Evolutionary conservation across 2,797 vertebrate genomes (phyloP).

Genomic region (Coregonus ussuriensis): DNA sequence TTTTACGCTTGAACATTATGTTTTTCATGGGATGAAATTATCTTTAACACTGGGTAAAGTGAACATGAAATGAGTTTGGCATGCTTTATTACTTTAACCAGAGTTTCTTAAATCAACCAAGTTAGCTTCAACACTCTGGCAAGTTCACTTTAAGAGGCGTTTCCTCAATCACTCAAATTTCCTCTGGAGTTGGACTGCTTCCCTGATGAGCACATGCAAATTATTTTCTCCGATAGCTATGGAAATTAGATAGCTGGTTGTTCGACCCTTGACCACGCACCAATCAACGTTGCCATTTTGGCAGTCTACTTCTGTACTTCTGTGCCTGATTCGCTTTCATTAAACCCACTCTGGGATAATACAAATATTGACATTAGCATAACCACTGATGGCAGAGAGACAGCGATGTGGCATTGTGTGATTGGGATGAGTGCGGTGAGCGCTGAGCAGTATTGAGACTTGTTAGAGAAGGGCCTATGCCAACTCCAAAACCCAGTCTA

Average conservation of each 20-base stretch:
- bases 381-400: slow-evolving; percentile 36
- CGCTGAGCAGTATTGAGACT: slow-evolving; percentile 39
- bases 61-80: background rate
- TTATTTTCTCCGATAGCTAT: background rate
- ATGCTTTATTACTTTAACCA: background rate
- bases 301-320: slow-evolving; percentile 33
- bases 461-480: slow-evolving; percentile 33
- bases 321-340: slow-evolving; percentile 41
- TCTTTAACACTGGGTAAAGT: too few relatives aligned
- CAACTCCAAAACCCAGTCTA: slow-evolving; percentile 24
- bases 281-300: slow-evolving; percentile 39
- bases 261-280: slow-evolving; percentile 51
- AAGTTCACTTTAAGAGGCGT: background rate
- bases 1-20: too few relatives aligned
- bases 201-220: background rate
- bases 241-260: slow-evolving; percentile 15
- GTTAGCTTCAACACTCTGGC: background rate
- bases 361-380: slow-evolving; percentile 54
- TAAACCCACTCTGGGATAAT: slow-evolving; percentile 57
- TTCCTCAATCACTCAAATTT: too few relatives aligned
- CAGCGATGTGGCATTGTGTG: slow-evolving; percentile 24
- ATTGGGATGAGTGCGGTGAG: slow-evolving; percentile 34
- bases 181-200: background rate
- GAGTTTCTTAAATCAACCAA: background rate
- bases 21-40: too few relatives aligned